Conservation (phyloP, 2,888 invertebrate species). For the Diachrysia chrysitis region DNA sequence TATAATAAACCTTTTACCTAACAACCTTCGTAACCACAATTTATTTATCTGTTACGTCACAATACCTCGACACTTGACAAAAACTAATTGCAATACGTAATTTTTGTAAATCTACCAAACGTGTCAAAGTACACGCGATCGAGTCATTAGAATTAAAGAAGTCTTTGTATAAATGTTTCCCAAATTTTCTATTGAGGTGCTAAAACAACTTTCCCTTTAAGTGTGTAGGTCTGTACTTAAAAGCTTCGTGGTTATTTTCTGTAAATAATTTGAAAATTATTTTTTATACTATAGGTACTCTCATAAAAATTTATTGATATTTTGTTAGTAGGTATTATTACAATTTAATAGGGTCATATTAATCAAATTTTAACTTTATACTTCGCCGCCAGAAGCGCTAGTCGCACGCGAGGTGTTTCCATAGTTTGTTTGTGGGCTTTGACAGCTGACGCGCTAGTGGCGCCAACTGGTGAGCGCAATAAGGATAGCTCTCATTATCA, state of each 20-base stretch:
- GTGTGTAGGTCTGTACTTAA: neutral
- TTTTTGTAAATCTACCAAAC: conserved; percentile 50
- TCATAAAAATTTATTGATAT: too few species aligned
- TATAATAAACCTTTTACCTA: neutral
- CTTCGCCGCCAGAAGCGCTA: too few species aligned
- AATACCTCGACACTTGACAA: conserved; percentile 56
- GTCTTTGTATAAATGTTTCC: conserved; percentile 24
- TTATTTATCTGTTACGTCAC: conserved; percentile 51
- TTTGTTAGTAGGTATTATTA: too few species aligned
- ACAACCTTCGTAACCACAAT: conserved; percentile 24
- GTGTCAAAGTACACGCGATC: conserved; percentile 51
- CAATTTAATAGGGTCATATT: too few species aligned
- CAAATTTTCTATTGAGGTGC: conserved; percentile 6
- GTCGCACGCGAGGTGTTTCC: too few species aligned
- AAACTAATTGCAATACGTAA: conserved; percentile 50
- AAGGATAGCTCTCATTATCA: too few species aligned
- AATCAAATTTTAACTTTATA: too few species aligned
- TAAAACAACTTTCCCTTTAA: conserved; percentile 12
- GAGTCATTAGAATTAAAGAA: conserved; percentile 15
- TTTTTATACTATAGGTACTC: too few species aligned
- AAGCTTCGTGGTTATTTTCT: neutral
- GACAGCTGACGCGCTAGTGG: too few species aligned
- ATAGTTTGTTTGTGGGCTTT: too few species aligned
- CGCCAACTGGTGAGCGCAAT: too few species aligned
- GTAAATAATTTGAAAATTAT: neutral